These are phyloP conservation scores for Albula goreensis DNA, from an alignment of 2,113 vertebrate species.

Conservation along the genomic window DNA sequence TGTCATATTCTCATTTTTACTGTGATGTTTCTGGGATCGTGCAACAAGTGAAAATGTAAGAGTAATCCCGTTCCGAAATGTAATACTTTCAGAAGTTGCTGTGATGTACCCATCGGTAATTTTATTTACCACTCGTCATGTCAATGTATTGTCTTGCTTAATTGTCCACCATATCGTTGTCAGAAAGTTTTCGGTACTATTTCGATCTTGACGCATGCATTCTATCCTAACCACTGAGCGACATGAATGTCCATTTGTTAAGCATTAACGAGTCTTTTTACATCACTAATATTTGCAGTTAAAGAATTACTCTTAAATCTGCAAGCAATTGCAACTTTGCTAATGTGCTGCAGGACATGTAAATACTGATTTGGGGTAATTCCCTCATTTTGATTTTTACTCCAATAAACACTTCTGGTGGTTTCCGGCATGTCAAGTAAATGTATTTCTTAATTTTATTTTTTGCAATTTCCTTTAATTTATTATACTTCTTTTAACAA, in stretches of 20 bases:
- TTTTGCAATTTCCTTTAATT: neutral
- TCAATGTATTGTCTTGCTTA: neutral
- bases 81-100: neutral
- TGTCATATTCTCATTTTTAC: neutral
- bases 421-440: neutral
- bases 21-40: neutral
- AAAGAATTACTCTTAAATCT: neutral
- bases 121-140: neutral
- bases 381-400: constrained; percentile 1
- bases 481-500: neutral
- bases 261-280: neutral
- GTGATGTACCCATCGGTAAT: neutral
- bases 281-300: neutral
- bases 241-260: neutral
- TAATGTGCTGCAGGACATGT: neutral
- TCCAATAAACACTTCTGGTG: neutral
- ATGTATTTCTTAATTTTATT: neutral
- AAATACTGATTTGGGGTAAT: neutral
- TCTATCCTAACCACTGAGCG: neutral
- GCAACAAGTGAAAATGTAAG: constrained; percentile 1
- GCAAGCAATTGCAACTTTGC: neutral
- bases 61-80: neutral
- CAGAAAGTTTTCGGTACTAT: neutral
- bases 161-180: neutral
- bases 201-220: neutral